These are phyloP conservation scores for Drosophila tsacasi DNA, from an alignment of 1,140 invertebrate genomes.

Conservation along the genomic window DNA sequence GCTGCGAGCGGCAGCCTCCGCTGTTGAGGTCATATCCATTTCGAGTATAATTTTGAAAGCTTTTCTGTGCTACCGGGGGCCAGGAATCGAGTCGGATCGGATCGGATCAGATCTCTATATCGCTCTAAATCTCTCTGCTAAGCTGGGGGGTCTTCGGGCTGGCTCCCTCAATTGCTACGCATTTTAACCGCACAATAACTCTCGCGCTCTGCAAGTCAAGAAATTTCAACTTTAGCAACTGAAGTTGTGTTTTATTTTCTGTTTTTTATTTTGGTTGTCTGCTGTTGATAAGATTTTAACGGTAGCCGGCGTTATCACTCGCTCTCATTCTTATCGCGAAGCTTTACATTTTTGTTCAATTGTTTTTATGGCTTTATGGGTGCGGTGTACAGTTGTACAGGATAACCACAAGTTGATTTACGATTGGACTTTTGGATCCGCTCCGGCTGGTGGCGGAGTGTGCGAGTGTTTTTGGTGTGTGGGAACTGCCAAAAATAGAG, in stretches of 20 bases:
- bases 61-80: constrained; percentile 64
- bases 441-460: neutral
- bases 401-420: constrained; percentile 50
- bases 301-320: constrained; percentile 69
- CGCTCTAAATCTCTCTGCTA: constrained; percentile 8
- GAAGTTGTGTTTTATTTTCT: constrained; percentile 41
- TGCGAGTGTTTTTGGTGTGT: constrained; percentile 6
- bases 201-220: constrained; percentile 34
- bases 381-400: constrained; percentile 42
- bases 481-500: constrained; percentile 22
- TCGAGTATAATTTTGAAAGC: constrained; percentile 85
- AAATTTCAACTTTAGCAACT: constrained; percentile 53
- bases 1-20: constrained; percentile 85
- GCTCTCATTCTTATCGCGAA: constrained; percentile 44
- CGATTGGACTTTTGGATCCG: constrained; percentile 37
- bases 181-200: constrained; percentile 30
- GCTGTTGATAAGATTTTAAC: constrained; percentile 71
- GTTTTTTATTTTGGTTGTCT: constrained; percentile 50
- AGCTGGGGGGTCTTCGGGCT: neutral
- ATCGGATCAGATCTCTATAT: constrained; percentile 21
- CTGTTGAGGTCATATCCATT: constrained; percentile 85
- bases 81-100: constrained; percentile 45
- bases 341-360: constrained; percentile 60
- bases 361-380: constrained; percentile 52
- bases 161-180: constrained; percentile 15